These are phyloP conservation scores for Oostethus manadensis DNA, from an alignment of 2,113 vertebrate species.

Conservation along the genomic window DNA sequence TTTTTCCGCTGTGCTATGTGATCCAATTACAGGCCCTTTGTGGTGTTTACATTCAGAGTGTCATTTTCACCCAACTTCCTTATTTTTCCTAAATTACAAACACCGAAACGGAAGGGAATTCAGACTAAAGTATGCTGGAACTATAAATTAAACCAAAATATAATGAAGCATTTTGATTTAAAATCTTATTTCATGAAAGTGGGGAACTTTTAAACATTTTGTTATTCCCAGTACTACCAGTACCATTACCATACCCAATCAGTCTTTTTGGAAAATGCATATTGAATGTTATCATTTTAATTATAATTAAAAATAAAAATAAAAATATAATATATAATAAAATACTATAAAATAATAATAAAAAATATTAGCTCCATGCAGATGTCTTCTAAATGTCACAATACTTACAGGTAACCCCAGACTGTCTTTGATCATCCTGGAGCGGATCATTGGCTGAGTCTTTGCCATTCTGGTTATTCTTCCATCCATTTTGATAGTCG, in stretches of 20 bases:
- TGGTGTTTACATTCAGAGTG: slow-evolving; percentile 10
- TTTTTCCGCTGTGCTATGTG: slow-evolving; percentile 23
- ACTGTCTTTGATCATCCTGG: no score
- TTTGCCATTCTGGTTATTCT: no score
- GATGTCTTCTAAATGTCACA: no score
- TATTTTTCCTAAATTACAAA: neutral
- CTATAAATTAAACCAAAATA: slow-evolving; percentile 20
- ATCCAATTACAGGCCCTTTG: neutral
- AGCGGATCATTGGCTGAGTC: no score
- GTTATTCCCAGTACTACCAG: slow-evolving; percentile 23
- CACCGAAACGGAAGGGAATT: neutral
- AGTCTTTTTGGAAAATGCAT: neutral
- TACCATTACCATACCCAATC: slow-evolving; percentile 12
- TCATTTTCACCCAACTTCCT: neutral
- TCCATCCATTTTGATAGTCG: no score
- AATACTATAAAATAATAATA: no score
- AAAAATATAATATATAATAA: no score
- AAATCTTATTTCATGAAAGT: slow-evolving; percentile 39
- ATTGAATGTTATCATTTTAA: no score
- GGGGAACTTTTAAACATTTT: slow-evolving; percentile 46
- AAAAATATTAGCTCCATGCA: no score
- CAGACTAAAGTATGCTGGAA: neutral
- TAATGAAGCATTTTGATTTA: slow-evolving; percentile 43
- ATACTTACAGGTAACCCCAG: no score
- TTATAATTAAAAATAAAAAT: no score